Percentiles rank a stretch among this genome's conserved stretches.
Evolutionary conservation across 2,888 invertebrate species (phyloP).

Genomic region (Perizoma affinitatum): DNA sequence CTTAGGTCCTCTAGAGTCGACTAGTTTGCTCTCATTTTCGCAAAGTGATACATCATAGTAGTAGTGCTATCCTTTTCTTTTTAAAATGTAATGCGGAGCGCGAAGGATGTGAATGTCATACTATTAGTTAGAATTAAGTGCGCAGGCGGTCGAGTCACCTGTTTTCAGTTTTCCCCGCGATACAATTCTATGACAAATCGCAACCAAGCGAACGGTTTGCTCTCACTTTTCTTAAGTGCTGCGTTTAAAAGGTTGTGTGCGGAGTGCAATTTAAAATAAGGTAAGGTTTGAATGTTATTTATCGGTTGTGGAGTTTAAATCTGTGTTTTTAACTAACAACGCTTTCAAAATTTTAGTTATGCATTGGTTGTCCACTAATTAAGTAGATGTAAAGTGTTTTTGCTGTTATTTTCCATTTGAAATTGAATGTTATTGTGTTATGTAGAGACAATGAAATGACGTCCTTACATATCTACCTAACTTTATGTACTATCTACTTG

Average conservation of each 20-base stretch:
- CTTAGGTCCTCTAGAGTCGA: conserved; percentile 2
- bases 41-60: conserved; percentile 29
- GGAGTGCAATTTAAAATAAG: conserved; percentile 17
- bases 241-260: conserved; percentile 15
- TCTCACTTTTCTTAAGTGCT: conserved; percentile 37
- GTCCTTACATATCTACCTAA: too few relatives aligned
- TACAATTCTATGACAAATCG: conserved; percentile 48
- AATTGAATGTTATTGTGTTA: conserved; percentile 8
- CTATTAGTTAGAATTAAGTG: conserved; percentile 36
- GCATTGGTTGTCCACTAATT: conserved; percentile 54
- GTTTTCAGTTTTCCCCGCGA: conserved; percentile 53
- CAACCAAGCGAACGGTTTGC: conserved; percentile 40
- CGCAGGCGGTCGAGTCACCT: conserved; percentile 57
- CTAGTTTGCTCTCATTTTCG: conserved; percentile 57
- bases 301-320: conserved; percentile 13
- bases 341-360: conserved; percentile 35
- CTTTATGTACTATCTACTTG: too few relatives aligned
- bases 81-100: conserved; percentile 9
- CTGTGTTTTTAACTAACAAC: conserved; percentile 8
- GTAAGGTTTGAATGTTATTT: conserved; percentile 22
- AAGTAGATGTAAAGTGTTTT: not conserved
- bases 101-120: conserved; percentile 23
- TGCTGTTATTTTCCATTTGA: conserved; percentile 9
- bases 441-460: not conserved
- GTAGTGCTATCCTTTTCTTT: conserved; percentile 43